Base-by-base conservation (phyloP, 1,140 invertebrate genomes). In the Drosophila pectinifera region DNA sequence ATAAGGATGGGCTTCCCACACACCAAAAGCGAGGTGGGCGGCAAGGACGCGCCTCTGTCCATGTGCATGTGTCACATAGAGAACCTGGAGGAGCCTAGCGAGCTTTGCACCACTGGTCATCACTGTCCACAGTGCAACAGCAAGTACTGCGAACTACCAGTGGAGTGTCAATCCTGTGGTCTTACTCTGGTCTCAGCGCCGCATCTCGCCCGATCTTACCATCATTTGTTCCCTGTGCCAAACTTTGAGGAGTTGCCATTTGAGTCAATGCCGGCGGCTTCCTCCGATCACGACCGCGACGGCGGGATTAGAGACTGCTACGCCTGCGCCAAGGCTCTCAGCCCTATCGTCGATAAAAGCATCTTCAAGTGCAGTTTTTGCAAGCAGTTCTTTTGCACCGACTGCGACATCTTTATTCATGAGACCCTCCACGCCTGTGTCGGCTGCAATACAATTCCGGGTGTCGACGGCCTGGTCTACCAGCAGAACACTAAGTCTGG, bases 81-180 rank as follows among this genome's bases (percentile, higher is more conserved):
- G 74, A 96, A 95, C 80, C 92, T 93, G 38, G 94, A 95, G 59
- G 94, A 95, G 57, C 93, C 93, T 4, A 94, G 94, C 56, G 95
- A 95, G 91, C 92, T 95, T 62, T 95, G 93, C 82, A 94, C 95
- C 36, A 95, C 94, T 14, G 98, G 98, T 3, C 99, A 98, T 91
- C 96, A 98, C 83, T 99, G 98, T 92, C 98, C 98, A 22, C 98
- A 99, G 91, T 99, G 99, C 93, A 95, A 96, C 67, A 97, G 97
- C 92, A 99, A 99, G 93, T 99, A 99, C 93, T 99, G 98, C 93
- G 98, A 99, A 92, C 94, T 99, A 70, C 99, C 99, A 0, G 97
- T 98, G 1, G 98, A 99, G 93, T 99, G 99, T 92, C 95, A 96
- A 91, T 96, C 96, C 13, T 99, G 99, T 93, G 97, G 97, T 11